Evolutionary conservation across 2,113 vertebrate genomes (phyloP).

Genomic region (Pygoscelis antarcticus): DNA sequence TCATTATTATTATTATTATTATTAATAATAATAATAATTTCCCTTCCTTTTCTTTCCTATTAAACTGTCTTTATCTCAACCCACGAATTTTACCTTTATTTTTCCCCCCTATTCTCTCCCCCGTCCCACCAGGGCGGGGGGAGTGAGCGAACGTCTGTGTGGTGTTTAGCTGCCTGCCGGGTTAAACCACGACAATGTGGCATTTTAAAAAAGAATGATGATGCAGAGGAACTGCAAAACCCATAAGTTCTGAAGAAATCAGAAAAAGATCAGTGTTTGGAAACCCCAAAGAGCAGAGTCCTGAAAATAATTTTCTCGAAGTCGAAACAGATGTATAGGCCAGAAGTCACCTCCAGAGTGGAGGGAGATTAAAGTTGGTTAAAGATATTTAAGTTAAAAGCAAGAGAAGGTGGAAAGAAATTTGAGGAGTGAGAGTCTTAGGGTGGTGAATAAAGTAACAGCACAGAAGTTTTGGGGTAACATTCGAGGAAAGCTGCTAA

Average conservation of each 20-base stretch:
- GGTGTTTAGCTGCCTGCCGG: too few species aligned
- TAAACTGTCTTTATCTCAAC: too few species aligned
- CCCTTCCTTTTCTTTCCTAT: too few species aligned
- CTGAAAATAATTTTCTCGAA: neutral
- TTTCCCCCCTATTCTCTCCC: too few species aligned
- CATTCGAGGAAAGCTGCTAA: neutral
- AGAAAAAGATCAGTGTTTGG: neutral
- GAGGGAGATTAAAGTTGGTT: neutral
- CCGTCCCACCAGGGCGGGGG: too few species aligned
- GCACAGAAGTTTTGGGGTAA: neutral
- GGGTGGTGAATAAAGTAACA: neutral
- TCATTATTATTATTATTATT: too few species aligned
- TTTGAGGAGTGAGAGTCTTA: neutral
- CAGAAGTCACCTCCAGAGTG: neutral
- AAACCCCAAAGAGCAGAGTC: neutral
- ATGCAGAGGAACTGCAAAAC: neutral
- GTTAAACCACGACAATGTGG: neutral
- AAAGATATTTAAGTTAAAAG: neutral
- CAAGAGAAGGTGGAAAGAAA: neutral
- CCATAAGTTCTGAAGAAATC: neutral
- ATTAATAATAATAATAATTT: too few species aligned
- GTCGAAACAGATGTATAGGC: neutral
- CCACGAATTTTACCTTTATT: too few species aligned
- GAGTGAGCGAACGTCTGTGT: too few species aligned
- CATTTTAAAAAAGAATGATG: neutral